Evolutionary conservation across 2,888 invertebrate genomes (phyloP), one percentile per base, ranked within the genome.

Genomic region (Gibbula magus): DNA sequence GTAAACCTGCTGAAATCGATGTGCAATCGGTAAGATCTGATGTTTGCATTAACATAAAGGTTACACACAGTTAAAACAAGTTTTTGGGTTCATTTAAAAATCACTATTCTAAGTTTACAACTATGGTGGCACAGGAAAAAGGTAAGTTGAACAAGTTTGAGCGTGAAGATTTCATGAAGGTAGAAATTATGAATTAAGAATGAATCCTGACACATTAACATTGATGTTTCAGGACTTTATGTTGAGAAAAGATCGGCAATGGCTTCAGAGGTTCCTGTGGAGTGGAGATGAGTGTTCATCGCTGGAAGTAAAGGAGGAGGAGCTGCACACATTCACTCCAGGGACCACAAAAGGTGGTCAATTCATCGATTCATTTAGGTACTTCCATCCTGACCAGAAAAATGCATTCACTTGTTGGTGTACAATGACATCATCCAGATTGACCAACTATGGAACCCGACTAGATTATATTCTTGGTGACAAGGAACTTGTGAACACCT

Each of bases 391-490:
- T 3, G 82, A 87, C 8, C 81, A 88, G 74, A 85, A 86, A 54
- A 89, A 92, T 39, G 93, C 93, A 2, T 94, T 90, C 86, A 94
- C 94, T 4, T 94, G 94, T 86, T 94, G 94, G 94, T 91, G 91
- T 79, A 93, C 93, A 0, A 82, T 88, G 51, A 92, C 93, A 0
- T 92, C 92, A 67, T 93, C 94, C 3, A 85, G 94, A 61, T 88
- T 89, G 20, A 93, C 93, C 8, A 94, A 94, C 87, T 94, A 92
- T 85, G 94, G 94, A 5, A 91, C 93, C 8, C 88, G 94, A 51
- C 92, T 94, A 45, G 94, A 94, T 87, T 94, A 94, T 85, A 93
- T 94, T 35, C 85, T 94, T 32, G 87, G 90, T 5, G 92, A 93
- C 83, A 80, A 81, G 29, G 83, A 86, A 18, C 85, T 93, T 1